phyloP scores from a whole-genome alignment of 2,888 invertebrate species.

The Smittia sp. region DNA sequence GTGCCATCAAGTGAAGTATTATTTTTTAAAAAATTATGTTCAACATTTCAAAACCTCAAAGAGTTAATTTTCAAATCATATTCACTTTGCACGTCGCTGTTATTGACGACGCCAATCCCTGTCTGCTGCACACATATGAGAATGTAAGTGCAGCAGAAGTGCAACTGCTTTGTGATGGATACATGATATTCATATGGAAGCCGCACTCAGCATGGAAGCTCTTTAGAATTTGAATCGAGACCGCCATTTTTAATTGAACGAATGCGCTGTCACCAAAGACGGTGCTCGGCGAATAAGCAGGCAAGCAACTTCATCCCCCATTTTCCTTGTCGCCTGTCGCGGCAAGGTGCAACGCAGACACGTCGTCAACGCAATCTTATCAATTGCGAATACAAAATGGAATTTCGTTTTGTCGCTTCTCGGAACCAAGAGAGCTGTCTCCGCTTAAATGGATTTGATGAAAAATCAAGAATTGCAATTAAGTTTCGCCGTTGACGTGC shows the following conservation, averaged over 20 bases:
- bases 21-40: too few species aligned
- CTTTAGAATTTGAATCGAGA: neutral
- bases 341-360: neutral
- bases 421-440: conserved; percentile 8
- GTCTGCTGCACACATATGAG: neutral
- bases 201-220: neutral
- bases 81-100: too few species aligned
- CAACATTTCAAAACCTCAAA: neutral
- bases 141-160: conserved; percentile 11
- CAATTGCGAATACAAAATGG: neutral
- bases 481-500: neutral
- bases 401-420: conserved; percentile 39
- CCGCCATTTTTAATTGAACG: conserved; percentile 36
- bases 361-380: neutral
- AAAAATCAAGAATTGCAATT: neutral
- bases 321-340: neutral
- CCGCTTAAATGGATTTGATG: neutral
- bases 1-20: too few species aligned
- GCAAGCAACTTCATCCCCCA: neutral
- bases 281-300: neutral
- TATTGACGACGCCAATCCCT: too few species aligned
- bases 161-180: conserved; percentile 23
- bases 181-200: conserved; percentile 30
- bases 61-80: neutral
- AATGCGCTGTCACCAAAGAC: conserved; percentile 22